Percentiles rank a stretch among this genome's conserved stretches.
phyloP scores from a whole-genome alignment of 2,113 vertebrate species.

The Lucifuga dentata region DNA sequence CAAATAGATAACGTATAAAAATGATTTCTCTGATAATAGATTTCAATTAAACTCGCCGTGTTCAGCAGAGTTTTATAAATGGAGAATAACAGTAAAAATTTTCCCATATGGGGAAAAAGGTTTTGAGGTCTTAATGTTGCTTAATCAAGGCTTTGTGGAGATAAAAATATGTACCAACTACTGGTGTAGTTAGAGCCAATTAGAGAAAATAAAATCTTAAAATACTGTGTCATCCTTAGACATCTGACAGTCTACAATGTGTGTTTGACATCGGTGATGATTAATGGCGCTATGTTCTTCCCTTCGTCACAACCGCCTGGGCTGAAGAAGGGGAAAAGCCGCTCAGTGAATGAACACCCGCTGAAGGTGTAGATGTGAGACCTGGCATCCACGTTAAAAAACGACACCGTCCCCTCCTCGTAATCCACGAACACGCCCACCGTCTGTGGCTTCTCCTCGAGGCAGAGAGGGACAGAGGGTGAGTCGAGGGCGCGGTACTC shows the following conservation, averaged over 20 bases:
- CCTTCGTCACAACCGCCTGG: slow-evolving; percentile 62
- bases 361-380: slow-evolving; percentile 75
- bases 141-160: too few species aligned
- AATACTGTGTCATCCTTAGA: background rate
- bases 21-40: too few species aligned
- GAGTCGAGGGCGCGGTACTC: slow-evolving; percentile 79
- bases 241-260: background rate
- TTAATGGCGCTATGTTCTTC: slow-evolving; percentile 50
- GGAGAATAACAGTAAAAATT: too few species aligned
- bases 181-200: too few species aligned
- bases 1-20: too few species aligned
- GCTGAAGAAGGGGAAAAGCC: slow-evolving; percentile 73
- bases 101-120: too few species aligned
- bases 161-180: too few species aligned
- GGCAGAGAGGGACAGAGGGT: slow-evolving; percentile 50
- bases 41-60: too few species aligned
- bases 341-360: slow-evolving; percentile 61
- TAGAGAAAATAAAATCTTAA: background rate
- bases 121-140: too few species aligned
- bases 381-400: slow-evolving; percentile 58
- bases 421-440: slow-evolving; percentile 75
- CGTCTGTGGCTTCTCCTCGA: slow-evolving; percentile 35
- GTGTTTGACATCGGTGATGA: slow-evolving; percentile 42
- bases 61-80: too few species aligned
- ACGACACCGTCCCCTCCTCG: slow-evolving; percentile 65